phyloP scores from a whole-genome alignment of 2,113 vertebrate genomes.

The Onychostruthus taczanowskii region DNA sequence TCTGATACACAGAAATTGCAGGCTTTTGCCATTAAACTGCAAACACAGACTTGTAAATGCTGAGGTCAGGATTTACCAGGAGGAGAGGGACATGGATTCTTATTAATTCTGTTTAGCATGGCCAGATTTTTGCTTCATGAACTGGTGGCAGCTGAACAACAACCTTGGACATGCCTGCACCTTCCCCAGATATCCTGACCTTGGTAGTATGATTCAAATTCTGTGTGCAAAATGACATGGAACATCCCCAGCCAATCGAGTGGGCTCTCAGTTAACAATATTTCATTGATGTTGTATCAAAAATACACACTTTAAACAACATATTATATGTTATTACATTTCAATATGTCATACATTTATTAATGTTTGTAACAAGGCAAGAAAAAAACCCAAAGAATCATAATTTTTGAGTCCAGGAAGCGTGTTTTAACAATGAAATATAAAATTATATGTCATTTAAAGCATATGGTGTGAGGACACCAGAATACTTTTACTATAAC shows the following conservation, averaged over 20 bases:
- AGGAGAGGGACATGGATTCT: background rate
- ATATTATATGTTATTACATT: slow-evolving; percentile 42
- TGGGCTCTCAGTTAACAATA: slow-evolving; percentile 17
- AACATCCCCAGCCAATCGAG: slow-evolving; percentile 4
- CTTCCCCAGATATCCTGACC: background rate
- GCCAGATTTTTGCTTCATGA: background rate
- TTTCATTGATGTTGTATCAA: slow-evolving; percentile 8
- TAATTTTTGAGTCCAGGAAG: background rate
- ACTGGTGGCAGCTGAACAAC: background rate
- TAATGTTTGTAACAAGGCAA: slow-evolving; percentile 20
- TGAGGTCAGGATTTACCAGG: background rate
- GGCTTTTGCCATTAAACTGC: slow-evolving; percentile 43
- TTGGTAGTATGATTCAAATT: background rate
- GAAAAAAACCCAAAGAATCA: background rate
- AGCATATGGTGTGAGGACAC: background rate
- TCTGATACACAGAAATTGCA: background rate
- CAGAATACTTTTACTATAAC: background rate
- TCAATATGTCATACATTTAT: slow-evolving; percentile 19
- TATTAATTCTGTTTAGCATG: background rate
- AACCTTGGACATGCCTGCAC: background rate
- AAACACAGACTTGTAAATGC: background rate
- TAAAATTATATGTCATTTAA: background rate
- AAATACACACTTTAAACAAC: background rate
- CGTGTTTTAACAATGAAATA: slow-evolving; percentile 17
- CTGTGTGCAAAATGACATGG: background rate